Percentiles rank a stretch among this genome's conserved stretches.
These are phyloP conservation scores for Chaetodon trifasciatus DNA, from an alignment of 2,797 vertebrate genomes.

Conservation along the genomic window DNA sequence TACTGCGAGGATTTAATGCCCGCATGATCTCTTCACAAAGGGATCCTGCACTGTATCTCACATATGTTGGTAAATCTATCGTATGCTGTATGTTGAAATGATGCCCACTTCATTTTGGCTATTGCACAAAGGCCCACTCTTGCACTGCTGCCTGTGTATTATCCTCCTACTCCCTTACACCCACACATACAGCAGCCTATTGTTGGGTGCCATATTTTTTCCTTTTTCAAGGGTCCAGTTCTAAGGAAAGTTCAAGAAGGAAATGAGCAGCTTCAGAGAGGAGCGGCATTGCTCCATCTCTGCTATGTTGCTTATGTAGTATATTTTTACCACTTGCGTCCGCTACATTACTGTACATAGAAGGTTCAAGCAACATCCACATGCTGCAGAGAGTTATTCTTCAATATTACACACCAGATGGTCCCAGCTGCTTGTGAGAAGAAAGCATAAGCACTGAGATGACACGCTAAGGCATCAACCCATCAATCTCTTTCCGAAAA, in stretches of 20 bases:
- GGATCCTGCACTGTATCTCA: slow-evolving; percentile 31
- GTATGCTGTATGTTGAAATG: slow-evolving; percentile 51
- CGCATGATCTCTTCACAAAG: slow-evolving; percentile 53
- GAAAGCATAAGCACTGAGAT: slow-evolving; percentile 51
- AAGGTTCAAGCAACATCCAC: slow-evolving; percentile 29
- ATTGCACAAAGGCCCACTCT: slow-evolving; percentile 53
- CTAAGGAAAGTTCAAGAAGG: slow-evolving; percentile 52
- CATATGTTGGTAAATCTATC: slow-evolving; percentile 54
- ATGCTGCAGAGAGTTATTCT: slow-evolving; percentile 32
- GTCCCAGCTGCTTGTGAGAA: slow-evolving; percentile 48
- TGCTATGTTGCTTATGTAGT: neutral
- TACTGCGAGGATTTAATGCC: slow-evolving; percentile 50
- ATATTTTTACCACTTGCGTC: slow-evolving; percentile 18
- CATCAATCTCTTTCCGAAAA: slow-evolving; percentile 61
- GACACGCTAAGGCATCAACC: slow-evolving; percentile 45
- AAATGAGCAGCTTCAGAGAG: slow-evolving; percentile 44
- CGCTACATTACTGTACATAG: slow-evolving; percentile 8
- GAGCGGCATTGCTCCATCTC: slow-evolving; percentile 20
- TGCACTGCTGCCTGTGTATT: slow-evolving; percentile 52
- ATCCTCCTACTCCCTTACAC: slow-evolving; percentile 63
- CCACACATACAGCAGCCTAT: slow-evolving; percentile 58
- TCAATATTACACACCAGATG: slow-evolving; percentile 54
- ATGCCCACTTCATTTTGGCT: slow-evolving; percentile 55
- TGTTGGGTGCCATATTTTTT: slow-evolving; percentile 48
- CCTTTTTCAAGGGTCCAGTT: slow-evolving; percentile 41